A percentile compares a stretch with the other conserved stretches of the same genome.
Conservation (phyloP, 2,113 vertebrate species). For the Sebastes schlegelii region DNA sequence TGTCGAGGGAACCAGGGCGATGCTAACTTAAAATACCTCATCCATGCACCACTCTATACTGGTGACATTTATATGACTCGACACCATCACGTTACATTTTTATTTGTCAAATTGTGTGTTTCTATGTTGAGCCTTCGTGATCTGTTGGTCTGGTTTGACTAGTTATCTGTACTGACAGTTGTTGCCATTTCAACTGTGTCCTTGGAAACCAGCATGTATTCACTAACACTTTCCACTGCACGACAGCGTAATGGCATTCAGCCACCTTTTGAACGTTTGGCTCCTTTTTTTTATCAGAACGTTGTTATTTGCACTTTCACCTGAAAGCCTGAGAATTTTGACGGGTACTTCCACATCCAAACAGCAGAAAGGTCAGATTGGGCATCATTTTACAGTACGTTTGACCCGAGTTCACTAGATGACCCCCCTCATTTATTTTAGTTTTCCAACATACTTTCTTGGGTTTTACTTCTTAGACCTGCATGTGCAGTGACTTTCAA, state of each 20-base stretch:
- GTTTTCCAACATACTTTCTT: constrained; percentile 65
- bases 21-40: neutral
- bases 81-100: neutral
- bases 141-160: constrained; percentile 46
- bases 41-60: neutral
- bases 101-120: constrained; percentile 19
- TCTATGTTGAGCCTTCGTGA: neutral
- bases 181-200: constrained; percentile 49
- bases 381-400: constrained; percentile 56
- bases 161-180: constrained; percentile 41
- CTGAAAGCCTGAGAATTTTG: constrained; percentile 56
- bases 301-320: constrained; percentile 68
- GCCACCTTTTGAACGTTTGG: constrained; percentile 23
- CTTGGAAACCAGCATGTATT: constrained; percentile 57
- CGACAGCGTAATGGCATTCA: neutral
- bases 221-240: constrained; percentile 20
- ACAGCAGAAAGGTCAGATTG: constrained; percentile 59
- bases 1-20: no score
- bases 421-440: constrained; percentile 66
- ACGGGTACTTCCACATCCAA: constrained; percentile 63
- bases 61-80: neutral
- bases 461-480: constrained; percentile 72
- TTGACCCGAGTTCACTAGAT: constrained; percentile 56
- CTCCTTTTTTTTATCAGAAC: constrained; percentile 58
- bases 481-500: constrained; percentile 79